A percentile compares a stretch with the other conserved stretches of the same genome.
phyloP scores from a whole-genome alignment of 1,140 invertebrate genomes.

The Euborellia annulipes region DNA sequence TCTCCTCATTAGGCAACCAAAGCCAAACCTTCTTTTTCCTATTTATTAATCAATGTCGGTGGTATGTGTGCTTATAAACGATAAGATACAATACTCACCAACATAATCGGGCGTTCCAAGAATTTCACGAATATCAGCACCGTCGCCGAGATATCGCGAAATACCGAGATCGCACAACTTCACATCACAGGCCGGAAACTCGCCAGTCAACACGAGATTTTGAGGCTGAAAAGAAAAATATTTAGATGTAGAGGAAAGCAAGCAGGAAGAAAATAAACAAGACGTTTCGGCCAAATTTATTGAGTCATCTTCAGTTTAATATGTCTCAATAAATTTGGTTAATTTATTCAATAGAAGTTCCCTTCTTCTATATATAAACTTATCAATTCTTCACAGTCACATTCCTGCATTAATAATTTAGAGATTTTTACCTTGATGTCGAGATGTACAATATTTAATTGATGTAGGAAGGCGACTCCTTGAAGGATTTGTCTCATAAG shows the following conservation, averaged over 20 bases:
- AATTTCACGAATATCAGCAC: slow-evolving; percentile 53
- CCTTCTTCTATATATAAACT: background rate
- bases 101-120: slow-evolving; percentile 69
- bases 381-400: no score
- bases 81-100: no score
- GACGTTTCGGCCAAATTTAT: slow-evolving; percentile 12
- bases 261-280: slow-evolving; percentile 4
- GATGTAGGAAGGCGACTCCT: slow-evolving; percentile 53
- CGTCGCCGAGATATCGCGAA: slow-evolving; percentile 46
- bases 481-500: slow-evolving; percentile 53
- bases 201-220: slow-evolving; percentile 55
- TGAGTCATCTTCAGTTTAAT: no score
- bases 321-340: background rate
- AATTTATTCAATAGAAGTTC: background rate
- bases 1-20: no score
- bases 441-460: slow-evolving; percentile 58
- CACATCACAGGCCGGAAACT: slow-evolving; percentile 49
- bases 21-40: no score
- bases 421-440: slow-evolving; percentile 58
- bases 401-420: no score
- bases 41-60: no score
- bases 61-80: no score
- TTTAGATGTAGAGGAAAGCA: slow-evolving; percentile 9
- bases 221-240: slow-evolving; percentile 40
- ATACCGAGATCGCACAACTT: slow-evolving; percentile 67